Conservation (phyloP, 2,888 invertebrate genomes). For the Apamea sordens region DNA sequence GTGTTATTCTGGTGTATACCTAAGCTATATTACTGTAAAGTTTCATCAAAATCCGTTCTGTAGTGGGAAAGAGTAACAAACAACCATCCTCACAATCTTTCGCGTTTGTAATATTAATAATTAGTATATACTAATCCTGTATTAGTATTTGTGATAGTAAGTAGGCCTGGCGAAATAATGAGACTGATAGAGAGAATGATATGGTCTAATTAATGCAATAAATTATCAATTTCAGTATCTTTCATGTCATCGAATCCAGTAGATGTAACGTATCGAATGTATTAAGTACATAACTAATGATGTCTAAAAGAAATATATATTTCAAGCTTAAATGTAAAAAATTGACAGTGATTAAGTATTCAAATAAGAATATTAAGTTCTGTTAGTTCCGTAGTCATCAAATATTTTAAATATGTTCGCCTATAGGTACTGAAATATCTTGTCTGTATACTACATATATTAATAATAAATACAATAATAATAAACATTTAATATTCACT, state of each 20-base stretch:
- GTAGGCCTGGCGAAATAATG: neutral
- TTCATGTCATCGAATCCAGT: neutral
- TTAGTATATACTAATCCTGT: too few species aligned
- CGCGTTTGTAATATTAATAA: too few species aligned
- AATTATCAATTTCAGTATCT: neutral
- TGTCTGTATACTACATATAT: neutral
- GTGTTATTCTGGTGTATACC: neutral
- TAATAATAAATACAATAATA: too few species aligned
- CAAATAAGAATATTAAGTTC: neutral
- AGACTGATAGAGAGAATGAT: neutral
- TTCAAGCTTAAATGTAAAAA: neutral
- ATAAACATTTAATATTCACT: neutral
- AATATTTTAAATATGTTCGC: neutral
- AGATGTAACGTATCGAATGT: neutral
- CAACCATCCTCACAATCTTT: neutral
- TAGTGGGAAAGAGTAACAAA: too few species aligned
- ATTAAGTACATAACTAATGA: neutral
- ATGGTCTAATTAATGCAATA: neutral
- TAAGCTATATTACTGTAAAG: neutral
- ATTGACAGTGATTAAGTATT: conserved; percentile 4
- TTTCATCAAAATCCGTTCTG: neutral
- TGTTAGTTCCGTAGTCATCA: neutral
- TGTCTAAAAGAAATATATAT: neutral
- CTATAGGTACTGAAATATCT: neutral
- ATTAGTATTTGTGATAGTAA: neutral